These are phyloP conservation scores for Halcyon smyrnensis DNA, from an alignment of 2,797 vertebrate genomes.

Conservation along the genomic window DNA sequence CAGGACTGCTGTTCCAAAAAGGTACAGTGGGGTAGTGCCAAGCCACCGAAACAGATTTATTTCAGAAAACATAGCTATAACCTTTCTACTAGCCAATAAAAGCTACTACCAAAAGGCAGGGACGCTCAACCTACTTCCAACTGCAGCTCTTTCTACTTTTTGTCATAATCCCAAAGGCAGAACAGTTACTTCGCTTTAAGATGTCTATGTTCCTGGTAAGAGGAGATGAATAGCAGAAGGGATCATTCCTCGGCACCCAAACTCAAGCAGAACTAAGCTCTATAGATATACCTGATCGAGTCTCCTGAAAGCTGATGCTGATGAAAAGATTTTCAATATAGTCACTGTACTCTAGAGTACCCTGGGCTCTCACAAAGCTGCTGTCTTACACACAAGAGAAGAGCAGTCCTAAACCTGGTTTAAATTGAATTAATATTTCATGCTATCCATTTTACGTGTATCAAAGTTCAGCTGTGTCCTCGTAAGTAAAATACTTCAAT, in stretches of 20 bases:
- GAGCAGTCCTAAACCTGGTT: not conserved
- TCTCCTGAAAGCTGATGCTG: not conserved
- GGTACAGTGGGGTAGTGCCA: not conserved
- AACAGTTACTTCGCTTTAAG: not conserved
- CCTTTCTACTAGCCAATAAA: not conserved
- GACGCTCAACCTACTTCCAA: not conserved
- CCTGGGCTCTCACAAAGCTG: not conserved
- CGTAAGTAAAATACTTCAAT: not conserved
- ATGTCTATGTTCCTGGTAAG: rapidly evolving
- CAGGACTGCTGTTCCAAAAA: not conserved
- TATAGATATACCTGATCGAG: not conserved
- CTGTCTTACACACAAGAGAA: not conserved
- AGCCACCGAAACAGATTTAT: not conserved
- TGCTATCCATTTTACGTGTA: not conserved
- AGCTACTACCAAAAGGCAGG: not conserved
- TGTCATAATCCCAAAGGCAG: not conserved
- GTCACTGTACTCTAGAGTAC: not conserved
- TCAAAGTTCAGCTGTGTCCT: not conserved
- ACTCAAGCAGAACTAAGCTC: not conserved
- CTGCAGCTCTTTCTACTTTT: not conserved
- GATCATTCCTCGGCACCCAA: not conserved
- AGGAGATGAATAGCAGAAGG: not conserved
- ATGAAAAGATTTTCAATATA: not conserved
- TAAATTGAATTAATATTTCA: not conserved
- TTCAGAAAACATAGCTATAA: not conserved